These are phyloP conservation scores for Takifugu rubripes DNA, from an alignment of 2,797 vertebrate species.

Conservation along the genomic window DNA sequence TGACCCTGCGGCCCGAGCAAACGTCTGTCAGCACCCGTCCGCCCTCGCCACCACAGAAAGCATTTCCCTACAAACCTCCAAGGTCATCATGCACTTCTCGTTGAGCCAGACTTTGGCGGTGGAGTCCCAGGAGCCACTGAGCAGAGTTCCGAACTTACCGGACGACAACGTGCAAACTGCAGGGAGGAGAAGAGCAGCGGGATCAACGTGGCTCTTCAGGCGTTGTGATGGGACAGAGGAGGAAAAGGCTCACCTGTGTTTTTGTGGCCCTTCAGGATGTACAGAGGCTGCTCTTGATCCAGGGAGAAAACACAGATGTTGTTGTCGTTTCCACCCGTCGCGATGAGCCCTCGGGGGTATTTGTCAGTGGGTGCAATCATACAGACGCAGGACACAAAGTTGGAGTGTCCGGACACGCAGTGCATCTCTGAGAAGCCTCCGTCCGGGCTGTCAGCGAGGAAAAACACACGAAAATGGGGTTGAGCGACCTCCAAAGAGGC, in stretches of 20 bases:
- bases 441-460: constrained; percentile 74
- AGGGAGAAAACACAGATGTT: constrained; percentile 92
- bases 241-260: constrained; percentile 81
- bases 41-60: no score
- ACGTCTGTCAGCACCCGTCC: neutral
- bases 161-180: constrained; percentile 93
- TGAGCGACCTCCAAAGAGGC: neutral
- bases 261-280: constrained; percentile 88
- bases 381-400: constrained; percentile 96
- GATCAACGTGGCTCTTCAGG: no score
- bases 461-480: neutral
- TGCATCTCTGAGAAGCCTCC: constrained; percentile 88
- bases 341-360: constrained; percentile 89
- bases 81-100: constrained; percentile 98
- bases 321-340: constrained; percentile 93
- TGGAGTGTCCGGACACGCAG: constrained; percentile 91
- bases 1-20: constrained; percentile 80
- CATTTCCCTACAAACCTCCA: constrained; percentile 80
- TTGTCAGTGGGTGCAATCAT: constrained; percentile 88
- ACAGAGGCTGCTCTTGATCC: constrained; percentile 86
- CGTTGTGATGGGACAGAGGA: no score
- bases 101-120: constrained; percentile 97
- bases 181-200: no score
- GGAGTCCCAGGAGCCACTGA: constrained; percentile 98
- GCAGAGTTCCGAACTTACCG: constrained; percentile 94